Evolutionary conservation across 2,797 vertebrate genomes (phyloP).

Genomic region (Enteromius unitaeniatus): DNA sequence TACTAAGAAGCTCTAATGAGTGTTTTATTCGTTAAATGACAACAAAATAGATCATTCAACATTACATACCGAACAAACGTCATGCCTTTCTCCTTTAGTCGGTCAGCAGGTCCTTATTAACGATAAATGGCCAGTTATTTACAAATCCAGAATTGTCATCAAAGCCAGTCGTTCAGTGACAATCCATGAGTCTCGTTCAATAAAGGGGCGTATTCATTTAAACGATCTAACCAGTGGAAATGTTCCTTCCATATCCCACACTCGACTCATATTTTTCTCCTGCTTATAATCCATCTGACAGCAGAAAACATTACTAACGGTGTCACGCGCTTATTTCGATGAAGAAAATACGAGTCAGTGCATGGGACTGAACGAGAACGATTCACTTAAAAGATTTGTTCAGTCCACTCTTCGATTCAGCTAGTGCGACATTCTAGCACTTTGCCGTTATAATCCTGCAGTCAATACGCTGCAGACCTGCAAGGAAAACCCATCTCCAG

Average conservation of each 20-base stretch:
- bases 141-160: too few relatives aligned
- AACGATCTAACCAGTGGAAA: not conserved
- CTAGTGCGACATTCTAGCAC: not conserved
- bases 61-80: not conserved
- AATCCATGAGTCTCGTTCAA: not conserved
- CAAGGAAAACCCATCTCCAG: not conserved
- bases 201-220: not conserved
- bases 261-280: not conserved
- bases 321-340: not conserved
- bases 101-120: not conserved
- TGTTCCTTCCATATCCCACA: not conserved
- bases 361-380: slow-evolving; percentile 1
- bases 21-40: not conserved
- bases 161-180: not conserved
- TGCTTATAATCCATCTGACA: not conserved
- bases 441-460: not conserved
- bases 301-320: not conserved
- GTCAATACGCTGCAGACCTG: not conserved
- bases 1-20: not conserved
- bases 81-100: not conserved
- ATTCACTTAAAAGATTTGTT: slow-evolving; percentile 14
- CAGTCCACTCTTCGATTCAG: not conserved
- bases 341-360: not conserved
- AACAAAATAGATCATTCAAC: not conserved
- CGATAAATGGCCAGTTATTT: not conserved